Percentiles rank a stretch among this genome's conserved stretches.
Evolutionary conservation across 2,797 vertebrate genomes (phyloP).

Genomic region (Rousettus madagascariensis): DNA sequence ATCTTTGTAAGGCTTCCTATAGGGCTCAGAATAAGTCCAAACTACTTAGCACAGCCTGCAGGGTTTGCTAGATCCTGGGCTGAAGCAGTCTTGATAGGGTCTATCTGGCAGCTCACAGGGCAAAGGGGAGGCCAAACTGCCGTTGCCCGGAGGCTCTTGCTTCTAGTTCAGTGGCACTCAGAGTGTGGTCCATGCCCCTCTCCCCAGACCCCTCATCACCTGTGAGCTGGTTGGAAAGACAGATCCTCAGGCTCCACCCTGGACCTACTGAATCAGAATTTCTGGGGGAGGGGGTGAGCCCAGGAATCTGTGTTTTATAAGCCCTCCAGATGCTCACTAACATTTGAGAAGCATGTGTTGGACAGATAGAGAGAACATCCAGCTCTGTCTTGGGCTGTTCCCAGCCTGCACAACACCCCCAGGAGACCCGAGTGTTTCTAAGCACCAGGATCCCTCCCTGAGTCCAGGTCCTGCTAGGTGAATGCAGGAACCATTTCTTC

Average conservation of each 20-base stretch:
- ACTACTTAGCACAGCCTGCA: rapidly evolving
- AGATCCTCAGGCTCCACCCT: neutral
- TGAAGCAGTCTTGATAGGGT: rapidly evolving
- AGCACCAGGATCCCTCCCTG: neutral
- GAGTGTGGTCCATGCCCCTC: too few species aligned
- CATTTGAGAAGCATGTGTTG: neutral
- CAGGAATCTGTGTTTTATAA: neutral
- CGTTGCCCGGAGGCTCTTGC: too few species aligned
- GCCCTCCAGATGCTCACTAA: neutral
- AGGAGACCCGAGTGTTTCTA: neutral
- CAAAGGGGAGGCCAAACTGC: neutral
- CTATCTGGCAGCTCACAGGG: neutral
- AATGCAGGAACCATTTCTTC: neutral
- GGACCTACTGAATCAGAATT: neutral
- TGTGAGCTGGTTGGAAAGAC: neutral
- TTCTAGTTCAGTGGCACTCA: neutral
- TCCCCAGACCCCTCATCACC: neutral
- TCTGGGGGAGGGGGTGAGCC: neutral
- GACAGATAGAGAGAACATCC: neutral
- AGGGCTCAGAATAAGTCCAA: neutral
- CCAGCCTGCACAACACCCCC: neutral
- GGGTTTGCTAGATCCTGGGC: neutral
- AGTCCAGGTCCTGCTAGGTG: neutral
- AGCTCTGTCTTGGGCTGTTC: neutral
- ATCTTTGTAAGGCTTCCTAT: neutral